Evolutionary conservation across 2,888 invertebrate species (phyloP).

Genomic region (Ptychoptera contaminata): DNA sequence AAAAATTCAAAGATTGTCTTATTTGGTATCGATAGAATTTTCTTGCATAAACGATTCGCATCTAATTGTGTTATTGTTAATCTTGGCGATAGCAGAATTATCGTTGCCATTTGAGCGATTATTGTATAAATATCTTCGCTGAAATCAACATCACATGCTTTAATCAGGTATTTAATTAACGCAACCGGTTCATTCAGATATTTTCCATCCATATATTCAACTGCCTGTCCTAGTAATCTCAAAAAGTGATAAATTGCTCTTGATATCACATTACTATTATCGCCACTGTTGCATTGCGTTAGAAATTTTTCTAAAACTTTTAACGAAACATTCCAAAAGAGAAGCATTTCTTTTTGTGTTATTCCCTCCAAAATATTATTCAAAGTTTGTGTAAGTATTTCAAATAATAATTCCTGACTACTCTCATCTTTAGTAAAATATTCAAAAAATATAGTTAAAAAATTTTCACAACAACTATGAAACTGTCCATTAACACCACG

Average conservation of each 20-base stretch:
- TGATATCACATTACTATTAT: slow-evolving; percentile 2
- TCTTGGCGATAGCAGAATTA: slow-evolving; percentile 42
- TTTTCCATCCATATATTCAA: slow-evolving; percentile 47
- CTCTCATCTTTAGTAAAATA: slow-evolving; percentile 36
- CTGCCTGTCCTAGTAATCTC: slow-evolving; percentile 40
- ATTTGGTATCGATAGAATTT: neutral
- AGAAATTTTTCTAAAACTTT: slow-evolving; percentile 20
- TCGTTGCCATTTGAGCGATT: slow-evolving; percentile 38
- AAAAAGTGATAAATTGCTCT: slow-evolving; percentile 32
- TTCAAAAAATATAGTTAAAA: slow-evolving; percentile 51
- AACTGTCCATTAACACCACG: slow-evolving; percentile 71
- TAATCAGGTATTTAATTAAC: slow-evolving; percentile 39
- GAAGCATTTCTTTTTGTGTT: slow-evolving; percentile 41
- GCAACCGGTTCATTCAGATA: slow-evolving; percentile 41
- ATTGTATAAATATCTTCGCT: neutral
- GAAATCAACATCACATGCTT: slow-evolving; percentile 14
- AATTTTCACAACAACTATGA: slow-evolving; percentile 63
- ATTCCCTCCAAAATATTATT: slow-evolving; percentile 45
- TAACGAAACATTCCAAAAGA: slow-evolving; percentile 47
- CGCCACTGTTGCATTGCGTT: slow-evolving; percentile 3
- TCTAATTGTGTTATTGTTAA: slow-evolving; percentile 55
- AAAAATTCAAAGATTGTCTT: slow-evolving; percentile 41
- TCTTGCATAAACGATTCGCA: slow-evolving; percentile 46
- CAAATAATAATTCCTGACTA: slow-evolving; percentile 27
- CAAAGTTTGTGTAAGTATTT: slow-evolving; percentile 48